These are phyloP conservation scores for Microvelia longipes DNA, from an alignment of 1,140 invertebrate genomes.

Conservation along the genomic window DNA sequence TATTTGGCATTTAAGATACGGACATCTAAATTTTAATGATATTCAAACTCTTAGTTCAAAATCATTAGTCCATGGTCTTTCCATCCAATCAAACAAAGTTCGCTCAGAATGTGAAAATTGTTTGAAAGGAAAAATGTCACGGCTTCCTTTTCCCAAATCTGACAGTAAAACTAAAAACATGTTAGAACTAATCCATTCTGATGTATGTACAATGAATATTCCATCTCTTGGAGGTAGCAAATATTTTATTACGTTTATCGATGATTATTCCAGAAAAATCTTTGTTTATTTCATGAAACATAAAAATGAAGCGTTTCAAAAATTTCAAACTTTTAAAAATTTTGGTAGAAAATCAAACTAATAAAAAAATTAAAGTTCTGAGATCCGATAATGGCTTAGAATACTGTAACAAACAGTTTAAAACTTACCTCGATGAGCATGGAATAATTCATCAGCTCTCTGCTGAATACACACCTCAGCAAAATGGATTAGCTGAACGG, in stretches of 20 bases:
- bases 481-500: neutral
- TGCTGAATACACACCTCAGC: neutral
- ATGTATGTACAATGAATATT: neutral
- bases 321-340: neutral
- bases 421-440: neutral
- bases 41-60: neutral
- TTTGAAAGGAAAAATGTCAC: neutral
- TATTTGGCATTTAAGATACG: neutral
- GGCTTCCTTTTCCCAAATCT: neutral
- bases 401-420: neutral
- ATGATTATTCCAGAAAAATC: neutral
- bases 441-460: neutral
- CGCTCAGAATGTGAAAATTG: neutral
- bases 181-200: neutral
- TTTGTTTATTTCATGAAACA: no score
- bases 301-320: no score
- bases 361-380: neutral
- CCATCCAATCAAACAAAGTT: neutral
- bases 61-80: neutral
- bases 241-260: neutral
- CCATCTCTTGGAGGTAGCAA: neutral
- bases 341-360: neutral
- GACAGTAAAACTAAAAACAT: neutral
- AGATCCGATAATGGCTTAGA: neutral
- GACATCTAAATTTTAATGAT: neutral